Evolutionary conservation across 92 coral and sea anemone species (phyloP).

Genomic region (Palythoa heliodiscus): DNA sequence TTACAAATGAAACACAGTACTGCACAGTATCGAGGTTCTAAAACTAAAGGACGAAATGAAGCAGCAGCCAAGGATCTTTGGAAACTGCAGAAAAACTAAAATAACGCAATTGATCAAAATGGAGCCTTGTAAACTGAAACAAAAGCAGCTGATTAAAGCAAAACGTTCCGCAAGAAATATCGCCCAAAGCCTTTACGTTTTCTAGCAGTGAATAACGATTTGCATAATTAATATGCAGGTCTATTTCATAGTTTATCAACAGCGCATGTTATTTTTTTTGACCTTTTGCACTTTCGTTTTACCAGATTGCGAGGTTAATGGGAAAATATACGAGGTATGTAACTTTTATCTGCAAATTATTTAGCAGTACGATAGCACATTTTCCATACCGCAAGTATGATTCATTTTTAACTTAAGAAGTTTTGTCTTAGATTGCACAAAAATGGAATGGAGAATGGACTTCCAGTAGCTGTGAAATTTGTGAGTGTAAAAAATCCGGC

Average conservation of each 20-base stretch:
- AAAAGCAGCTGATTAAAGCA: too few species aligned
- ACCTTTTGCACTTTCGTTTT: background rate
- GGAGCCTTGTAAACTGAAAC: too few species aligned
- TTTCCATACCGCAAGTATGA: background rate
- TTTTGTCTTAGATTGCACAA: constrained; percentile 48
- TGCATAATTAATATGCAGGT: background rate
- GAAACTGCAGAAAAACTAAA: too few species aligned
- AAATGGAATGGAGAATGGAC: constrained; percentile 69
- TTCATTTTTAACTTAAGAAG: background rate
- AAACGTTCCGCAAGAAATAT: too few species aligned
- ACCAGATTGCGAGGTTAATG: constrained; percentile 68
- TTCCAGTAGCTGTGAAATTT: constrained; percentile 46
- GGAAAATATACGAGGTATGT: constrained; percentile 64
- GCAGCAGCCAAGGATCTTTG: too few species aligned
- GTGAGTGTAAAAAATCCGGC: constrained; percentile 61
- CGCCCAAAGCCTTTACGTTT: too few species aligned
- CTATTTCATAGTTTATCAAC: too few species aligned
- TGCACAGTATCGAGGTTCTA: too few species aligned
- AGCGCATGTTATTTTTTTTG: too few species aligned
- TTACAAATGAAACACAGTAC: background rate
- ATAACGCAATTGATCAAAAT: too few species aligned
- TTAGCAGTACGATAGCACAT: background rate
- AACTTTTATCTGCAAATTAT: background rate
- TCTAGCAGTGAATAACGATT: too few species aligned
- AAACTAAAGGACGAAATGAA: too few species aligned